Evolutionary conservation across 1,140 invertebrate species (phyloP), one percentile per base, ranked within the genome.

Genomic region (Anadara kagoshimensis): DNA sequence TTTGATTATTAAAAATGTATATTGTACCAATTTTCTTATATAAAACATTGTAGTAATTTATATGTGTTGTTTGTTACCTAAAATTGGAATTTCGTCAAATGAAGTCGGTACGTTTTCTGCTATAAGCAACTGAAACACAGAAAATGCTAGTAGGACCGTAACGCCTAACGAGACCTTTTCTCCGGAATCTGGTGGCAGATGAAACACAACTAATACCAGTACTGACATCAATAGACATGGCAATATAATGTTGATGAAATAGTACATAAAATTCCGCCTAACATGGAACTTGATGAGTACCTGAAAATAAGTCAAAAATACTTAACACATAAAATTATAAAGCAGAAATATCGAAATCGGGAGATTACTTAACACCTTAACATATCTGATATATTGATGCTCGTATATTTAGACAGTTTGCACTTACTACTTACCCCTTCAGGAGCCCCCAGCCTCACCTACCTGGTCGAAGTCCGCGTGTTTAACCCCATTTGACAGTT

Each of bases 121-220:
- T 18, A 77, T 77, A 51, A 77, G 62, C 59, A 77, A 56, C 59
- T 73, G 70, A 24, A 77, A 77, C 44, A 77, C 75, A 12, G 75
- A 71, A 51, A 77, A 77, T 26, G 75, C 63, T 5, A 77, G 54
- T 20, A 77, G 59, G 7, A 77, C 75, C 8, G 75, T 77, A 16
- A 77, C 70, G 26, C 75, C 75, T 12, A 77, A 65, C 12, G 75
- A 73, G 24, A 77, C 59, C 54, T 77, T 77, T 62, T 75, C 73
- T 14, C 80, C 83, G 44, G 68, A 69, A 29, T 82, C 78, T 43
- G 81, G 78, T 14, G 83, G 83, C 18, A 85, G 49, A 51, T 73
- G 69, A 56, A 85, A 85, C 5, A 72, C 78, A 43, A 84, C 78
- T 10, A 79, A 49, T 22, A 77, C 83, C 43, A 85, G 49, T 16